Conservation (phyloP, 2,797 vertebrate species). For the Xerus rutilus region DNA sequence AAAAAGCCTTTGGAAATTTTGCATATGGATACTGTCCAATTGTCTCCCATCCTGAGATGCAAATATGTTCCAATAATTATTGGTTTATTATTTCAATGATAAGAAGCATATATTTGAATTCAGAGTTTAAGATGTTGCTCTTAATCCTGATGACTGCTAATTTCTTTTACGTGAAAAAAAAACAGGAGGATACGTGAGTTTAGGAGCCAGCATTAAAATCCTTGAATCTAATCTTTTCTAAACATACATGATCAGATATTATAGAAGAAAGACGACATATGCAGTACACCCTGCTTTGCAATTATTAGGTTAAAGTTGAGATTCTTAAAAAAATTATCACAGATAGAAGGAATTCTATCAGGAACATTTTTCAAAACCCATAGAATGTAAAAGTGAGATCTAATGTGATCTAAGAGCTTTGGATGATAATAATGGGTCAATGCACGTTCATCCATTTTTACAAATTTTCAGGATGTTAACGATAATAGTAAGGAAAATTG, state of each 20-base stretch:
- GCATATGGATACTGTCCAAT: background rate
- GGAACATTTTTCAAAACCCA: background rate
- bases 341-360: background rate
- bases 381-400: background rate
- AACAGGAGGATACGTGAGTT: background rate
- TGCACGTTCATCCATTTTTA: background rate
- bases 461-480: background rate
- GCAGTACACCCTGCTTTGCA: background rate
- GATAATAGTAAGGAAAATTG: too few relatives aligned
- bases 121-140: background rate
- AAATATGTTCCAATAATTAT: background rate
- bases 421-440: too few relatives aligned
- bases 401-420: background rate
- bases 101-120: background rate
- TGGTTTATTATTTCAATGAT: background rate
- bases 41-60: background rate
- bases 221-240: background rate
- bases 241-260: background rate
- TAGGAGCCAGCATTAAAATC: background rate
- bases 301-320: background rate
- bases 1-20: background rate
- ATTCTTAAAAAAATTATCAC: background rate
- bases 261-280: background rate
- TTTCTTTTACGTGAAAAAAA: background rate
- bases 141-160: background rate